Evolutionary conservation across 2,888 invertebrate genomes (phyloP), one percentile per base, ranked within the genome.

Genomic region (Eurois occulta): DNA sequence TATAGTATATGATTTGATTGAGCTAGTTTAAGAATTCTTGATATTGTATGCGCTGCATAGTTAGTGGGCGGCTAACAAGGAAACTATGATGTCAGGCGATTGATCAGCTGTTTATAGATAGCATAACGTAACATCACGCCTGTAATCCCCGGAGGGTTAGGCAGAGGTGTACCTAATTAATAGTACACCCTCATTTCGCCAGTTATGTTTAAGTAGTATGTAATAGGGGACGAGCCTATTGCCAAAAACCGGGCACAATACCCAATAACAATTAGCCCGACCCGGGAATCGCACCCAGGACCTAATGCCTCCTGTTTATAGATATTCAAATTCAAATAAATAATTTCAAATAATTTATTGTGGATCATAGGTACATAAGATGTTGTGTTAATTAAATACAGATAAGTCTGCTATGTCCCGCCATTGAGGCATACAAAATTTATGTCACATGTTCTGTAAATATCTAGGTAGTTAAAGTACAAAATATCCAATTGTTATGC

Each of bases 11-110:
- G 70, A 62, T 73, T 58, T 67, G 67, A 60, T 70, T 66, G 72
- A 67, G 66, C 60, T 58, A 32, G 46, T 68, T 70, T 46, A 77
- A 67, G 46, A 67, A 46, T 81, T 78, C 72, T 77, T 58, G 55
- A 41, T 77, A 71, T 69, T 69, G 58, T 52, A 8, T 43, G 77
- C 16, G 18, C 10, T 77, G 64, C 24, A 65, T 71, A 38, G 35
- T 60, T 13, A n/a, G 58, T 70, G 48, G 46, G 48, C 18, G 76
- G 52, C 32, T 66, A 38, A 64, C 18, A 32, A 70, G 69, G 67
- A 64, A 76, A 24, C 3, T 24, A 35, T 69, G 67, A 76, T 48
- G 55, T 82, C 62, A 82, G 10, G n/a, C 16, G 3, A 28, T 82
- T 58, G 46, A 82, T 82, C 83, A 78, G 5, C 3, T 70, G 32